Conservation (phyloP, 2,797 vertebrate species). For the Podarcis siculus region DNA sequence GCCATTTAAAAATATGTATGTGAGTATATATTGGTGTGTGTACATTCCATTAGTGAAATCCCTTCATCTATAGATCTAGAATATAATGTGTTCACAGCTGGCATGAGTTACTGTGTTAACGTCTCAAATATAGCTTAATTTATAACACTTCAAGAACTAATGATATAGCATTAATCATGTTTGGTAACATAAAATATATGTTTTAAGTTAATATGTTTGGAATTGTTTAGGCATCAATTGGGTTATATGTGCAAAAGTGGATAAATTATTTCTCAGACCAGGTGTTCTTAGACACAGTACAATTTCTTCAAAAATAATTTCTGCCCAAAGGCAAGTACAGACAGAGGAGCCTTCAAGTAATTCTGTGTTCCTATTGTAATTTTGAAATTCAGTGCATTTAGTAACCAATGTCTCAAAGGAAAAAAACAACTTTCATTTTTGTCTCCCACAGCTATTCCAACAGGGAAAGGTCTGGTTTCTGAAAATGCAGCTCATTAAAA, state of each 20-base stretch:
- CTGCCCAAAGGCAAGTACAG: slow-evolving; percentile 53
- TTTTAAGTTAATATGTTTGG: neutral
- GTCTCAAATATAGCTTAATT: slow-evolving; percentile 17
- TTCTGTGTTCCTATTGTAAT: slow-evolving; percentile 49
- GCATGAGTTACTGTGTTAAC: neutral
- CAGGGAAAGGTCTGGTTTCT: slow-evolving; percentile 45
- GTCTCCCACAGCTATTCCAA: slow-evolving; percentile 61
- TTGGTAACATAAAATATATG: slow-evolving; percentile 6
- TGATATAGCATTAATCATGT: neutral
- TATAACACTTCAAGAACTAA: slow-evolving; percentile 6
- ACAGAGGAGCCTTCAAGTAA: slow-evolving; percentile 28
- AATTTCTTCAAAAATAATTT: slow-evolving; percentile 39
- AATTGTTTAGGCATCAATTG: neutral
- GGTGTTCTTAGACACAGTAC: slow-evolving; percentile 11
- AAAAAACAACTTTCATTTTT: slow-evolving; percentile 62
- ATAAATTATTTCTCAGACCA: slow-evolving; percentile 20
- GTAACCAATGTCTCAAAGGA: slow-evolving; percentile 56
- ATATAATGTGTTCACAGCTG: neutral
- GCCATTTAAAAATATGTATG: too few species aligned
- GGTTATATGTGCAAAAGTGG: neutral
- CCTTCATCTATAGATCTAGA: neutral
- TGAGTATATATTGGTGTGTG: neutral
- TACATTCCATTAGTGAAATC: neutral
- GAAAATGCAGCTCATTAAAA: slow-evolving; percentile 63
- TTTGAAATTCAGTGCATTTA: slow-evolving; percentile 59